Conservation (phyloP, 2,888 invertebrate genomes). For the Falcaria lacertinaria region DNA sequence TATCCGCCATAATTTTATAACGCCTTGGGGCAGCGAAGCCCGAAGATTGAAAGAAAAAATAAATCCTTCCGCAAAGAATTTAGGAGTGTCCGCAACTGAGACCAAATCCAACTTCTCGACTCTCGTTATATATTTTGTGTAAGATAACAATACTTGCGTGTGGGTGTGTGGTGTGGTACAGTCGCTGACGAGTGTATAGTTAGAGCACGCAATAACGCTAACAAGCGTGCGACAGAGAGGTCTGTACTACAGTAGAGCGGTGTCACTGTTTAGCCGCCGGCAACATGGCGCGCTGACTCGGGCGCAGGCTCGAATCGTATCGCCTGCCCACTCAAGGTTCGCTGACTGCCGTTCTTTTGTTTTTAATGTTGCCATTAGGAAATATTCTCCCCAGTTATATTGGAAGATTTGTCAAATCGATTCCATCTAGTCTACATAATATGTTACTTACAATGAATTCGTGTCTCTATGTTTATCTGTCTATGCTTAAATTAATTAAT, state of each 20-base stretch:
- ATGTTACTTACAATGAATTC: too few species aligned
- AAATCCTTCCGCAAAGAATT: constrained; percentile 74
- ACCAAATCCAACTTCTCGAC: constrained; percentile 73
- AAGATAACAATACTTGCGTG: constrained; percentile 76
- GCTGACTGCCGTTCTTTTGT: constrained; percentile 81
- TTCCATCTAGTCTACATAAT: too few species aligned
- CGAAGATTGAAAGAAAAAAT: constrained; percentile 51
- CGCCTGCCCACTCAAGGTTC: constrained; percentile 82
- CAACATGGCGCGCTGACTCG: constrained; percentile 79
- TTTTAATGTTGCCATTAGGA: constrained; percentile 69
- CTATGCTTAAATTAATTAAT: too few species aligned
- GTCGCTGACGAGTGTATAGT: constrained; percentile 77
- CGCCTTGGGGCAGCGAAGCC: constrained; percentile 48
- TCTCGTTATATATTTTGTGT: constrained; percentile 78
- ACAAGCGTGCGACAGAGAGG: constrained; percentile 70
- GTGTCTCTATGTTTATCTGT: too few species aligned
- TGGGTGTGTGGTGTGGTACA: constrained; percentile 74
- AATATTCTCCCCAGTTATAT: constrained; percentile 26
- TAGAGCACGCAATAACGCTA: constrained; percentile 79
- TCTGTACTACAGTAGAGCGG: constrained; percentile 39
- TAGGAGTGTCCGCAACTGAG: constrained; percentile 69
- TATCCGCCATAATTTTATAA: constrained; percentile 58
- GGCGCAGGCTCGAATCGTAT: constrained; percentile 83
- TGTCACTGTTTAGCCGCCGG: constrained; percentile 53
- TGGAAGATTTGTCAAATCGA: constrained; percentile 12